Evolutionary conservation across 2,888 invertebrate species (phyloP).

Genomic region (Cheilosia soror): DNA sequence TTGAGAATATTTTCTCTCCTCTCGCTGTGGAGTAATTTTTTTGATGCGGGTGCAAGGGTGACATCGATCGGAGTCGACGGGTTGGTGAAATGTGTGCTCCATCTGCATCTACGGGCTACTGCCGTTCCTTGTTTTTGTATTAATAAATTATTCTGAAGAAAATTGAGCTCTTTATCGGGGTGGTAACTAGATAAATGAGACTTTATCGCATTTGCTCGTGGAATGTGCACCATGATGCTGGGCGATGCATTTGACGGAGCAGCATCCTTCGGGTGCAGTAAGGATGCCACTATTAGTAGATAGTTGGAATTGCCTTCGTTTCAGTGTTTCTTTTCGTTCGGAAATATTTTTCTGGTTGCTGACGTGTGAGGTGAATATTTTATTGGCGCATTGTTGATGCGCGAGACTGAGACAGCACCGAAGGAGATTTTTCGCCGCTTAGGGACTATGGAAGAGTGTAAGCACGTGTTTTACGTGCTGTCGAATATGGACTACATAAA

Average conservation of each 20-base stretch:
- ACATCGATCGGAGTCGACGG: slow-evolving; percentile 63
- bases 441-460: slow-evolving; percentile 9
- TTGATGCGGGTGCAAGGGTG: slow-evolving; percentile 27
- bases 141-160: slow-evolving; percentile 70
- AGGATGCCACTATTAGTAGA: slow-evolving; percentile 28
- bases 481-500: background rate
- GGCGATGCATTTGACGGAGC: slow-evolving; percentile 18
- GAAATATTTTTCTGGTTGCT: slow-evolving; percentile 36
- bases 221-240: slow-evolving; percentile 27
- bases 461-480: slow-evolving; percentile 30
- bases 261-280: slow-evolving; percentile 47
- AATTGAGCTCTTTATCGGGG: slow-evolving; percentile 81
- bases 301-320: slow-evolving; percentile 57
- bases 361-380: slow-evolving; percentile 68
- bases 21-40: slow-evolving; percentile 13
- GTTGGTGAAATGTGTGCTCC: slow-evolving; percentile 6
- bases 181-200: slow-evolving; percentile 74
- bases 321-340: background rate
- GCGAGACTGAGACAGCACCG: background rate
- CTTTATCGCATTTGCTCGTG: slow-evolving; percentile 67
- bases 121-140: slow-evolving; percentile 33
- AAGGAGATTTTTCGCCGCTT: slow-evolving; percentile 17
- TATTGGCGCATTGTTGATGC: slow-evolving; percentile 47
- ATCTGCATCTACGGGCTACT: background rate
- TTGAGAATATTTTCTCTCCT: slow-evolving; percentile 43